Percentiles rank a stretch among this genome's conserved stretches.
phyloP scores from a whole-genome alignment of 2,113 vertebrate genomes.

The Chinchilla lanigera region DNA sequence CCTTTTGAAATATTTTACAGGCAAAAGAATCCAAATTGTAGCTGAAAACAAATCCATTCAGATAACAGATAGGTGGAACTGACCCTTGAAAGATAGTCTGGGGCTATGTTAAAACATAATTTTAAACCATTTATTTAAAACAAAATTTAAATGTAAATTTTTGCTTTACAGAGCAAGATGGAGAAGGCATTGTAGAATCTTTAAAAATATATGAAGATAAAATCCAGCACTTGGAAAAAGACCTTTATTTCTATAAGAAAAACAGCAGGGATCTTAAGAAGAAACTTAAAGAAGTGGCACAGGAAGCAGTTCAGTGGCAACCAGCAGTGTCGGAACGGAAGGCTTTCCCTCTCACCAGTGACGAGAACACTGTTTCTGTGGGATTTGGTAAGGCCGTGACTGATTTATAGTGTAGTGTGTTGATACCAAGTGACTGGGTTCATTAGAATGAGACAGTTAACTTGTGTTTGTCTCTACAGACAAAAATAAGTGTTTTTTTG shows the following conservation, averaged over 20 bases:
- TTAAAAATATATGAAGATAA: constrained; percentile 87
- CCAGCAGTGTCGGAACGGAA: constrained; percentile 77
- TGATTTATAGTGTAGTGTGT: not conserved
- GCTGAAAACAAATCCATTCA: constrained; percentile 24
- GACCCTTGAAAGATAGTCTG: constrained; percentile 20
- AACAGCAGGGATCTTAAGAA: constrained; percentile 93
- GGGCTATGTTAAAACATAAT: not conserved
- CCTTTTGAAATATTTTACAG: not conserved
- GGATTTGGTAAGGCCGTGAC: not conserved
- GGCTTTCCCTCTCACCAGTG: not conserved
- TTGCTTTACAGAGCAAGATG: constrained; percentile 86
- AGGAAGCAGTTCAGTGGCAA: constrained; percentile 76
- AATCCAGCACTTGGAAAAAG: constrained; percentile 93
- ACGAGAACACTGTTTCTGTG: not conserved
- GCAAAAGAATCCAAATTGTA: constrained; percentile 41
- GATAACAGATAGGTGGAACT: constrained; percentile 19
- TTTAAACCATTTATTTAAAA: constrained; percentile 57
- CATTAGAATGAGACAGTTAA: not conserved
- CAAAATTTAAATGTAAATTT: constrained; percentile 76
- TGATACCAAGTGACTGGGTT: not conserved
- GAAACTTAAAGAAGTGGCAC: constrained; percentile 88
- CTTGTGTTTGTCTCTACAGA: not conserved
- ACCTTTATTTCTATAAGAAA: constrained; percentile 96
- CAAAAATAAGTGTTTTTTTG: not conserved
- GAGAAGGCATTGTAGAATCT: constrained; percentile 83